Percentiles rank a stretch among this genome's conserved stretches.
Conservation (phyloP, 2,797 vertebrate genomes). For the Danionella dracula region DNA sequence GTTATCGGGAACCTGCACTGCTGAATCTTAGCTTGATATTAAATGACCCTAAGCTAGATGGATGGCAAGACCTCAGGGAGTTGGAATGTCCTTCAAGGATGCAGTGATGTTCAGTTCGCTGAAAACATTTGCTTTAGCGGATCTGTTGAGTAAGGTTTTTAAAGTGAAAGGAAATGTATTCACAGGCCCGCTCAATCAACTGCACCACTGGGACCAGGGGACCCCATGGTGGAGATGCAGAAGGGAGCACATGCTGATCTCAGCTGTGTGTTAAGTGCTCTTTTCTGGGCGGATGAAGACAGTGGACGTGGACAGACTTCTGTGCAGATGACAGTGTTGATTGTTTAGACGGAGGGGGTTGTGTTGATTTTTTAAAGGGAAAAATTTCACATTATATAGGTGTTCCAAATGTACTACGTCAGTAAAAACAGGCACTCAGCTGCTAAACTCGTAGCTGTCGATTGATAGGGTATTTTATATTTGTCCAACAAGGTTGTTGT, state of each 20-base stretch:
- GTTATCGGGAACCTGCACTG: too few species aligned
- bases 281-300: background rate
- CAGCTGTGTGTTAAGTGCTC: background rate
- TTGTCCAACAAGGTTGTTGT: background rate
- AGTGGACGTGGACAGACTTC: background rate
- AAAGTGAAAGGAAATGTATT: background rate
- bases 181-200: background rate
- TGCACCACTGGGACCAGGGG: background rate
- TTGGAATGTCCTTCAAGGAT: background rate
- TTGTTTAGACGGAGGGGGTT: background rate
- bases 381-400: too few species aligned
- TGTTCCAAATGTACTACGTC: background rate
- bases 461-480: background rate
- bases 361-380: background rate
- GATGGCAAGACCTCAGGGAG: background rate
- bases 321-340: background rate
- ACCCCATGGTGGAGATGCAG: background rate
- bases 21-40: background rate
- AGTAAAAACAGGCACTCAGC: background rate
- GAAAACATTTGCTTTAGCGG: constrained; percentile 20
- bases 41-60: background rate
- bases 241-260: background rate
- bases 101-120: constrained; percentile 1
- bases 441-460: background rate
- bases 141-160: background rate